Evolutionary conservation across 2,888 invertebrate species (phyloP), one percentile per base, ranked within the genome.

Genomic region (Eucera pruinosa): DNA sequence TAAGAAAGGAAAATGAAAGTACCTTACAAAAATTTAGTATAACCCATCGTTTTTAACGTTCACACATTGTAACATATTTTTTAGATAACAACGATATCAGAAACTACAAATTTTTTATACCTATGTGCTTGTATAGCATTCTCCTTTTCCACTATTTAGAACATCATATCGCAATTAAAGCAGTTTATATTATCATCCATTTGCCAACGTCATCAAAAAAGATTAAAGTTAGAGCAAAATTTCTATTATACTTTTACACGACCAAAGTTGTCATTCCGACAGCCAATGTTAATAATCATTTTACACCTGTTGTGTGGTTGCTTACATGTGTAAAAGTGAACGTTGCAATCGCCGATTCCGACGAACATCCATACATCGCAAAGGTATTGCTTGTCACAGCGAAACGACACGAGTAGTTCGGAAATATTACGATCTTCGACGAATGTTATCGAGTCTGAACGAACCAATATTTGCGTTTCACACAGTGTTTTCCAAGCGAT

Each of bases 401-500:
- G 43, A 27, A 58, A 58, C 27, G 62, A 47, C 45, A 23, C 36
- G 27, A 55, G 43, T 25, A 39, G 30, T 39, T 66, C 43, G 11
- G 15, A 13, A 50, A 73, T 55, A 61, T 41, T 39, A 60, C 60
- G n/a, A 70, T 62, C 48, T 50, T 57, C 33, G 18, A 6, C 30
- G 33, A 66, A 41, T 48, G 66, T 66, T 71, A 71, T 66, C 66
- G 41, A 50, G 33, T 57, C 41, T 33, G 33, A 57, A 5, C 33
- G 18, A 25, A 23, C 25, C 41, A n/a, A 41, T 74, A 55, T 74
- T 58, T 25, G 33, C 52, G 57, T 60, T 47, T 64, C 50, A 36
- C 70, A 65, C 71, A 39, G 57, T 80, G 64, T 74, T 83, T 80
- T 81, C 36, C 55, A 72, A 82, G 75, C 71, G 68, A 64, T 60